Conservation (phyloP, 2,797 vertebrate species). For the Sebastes steindachneri region DNA sequence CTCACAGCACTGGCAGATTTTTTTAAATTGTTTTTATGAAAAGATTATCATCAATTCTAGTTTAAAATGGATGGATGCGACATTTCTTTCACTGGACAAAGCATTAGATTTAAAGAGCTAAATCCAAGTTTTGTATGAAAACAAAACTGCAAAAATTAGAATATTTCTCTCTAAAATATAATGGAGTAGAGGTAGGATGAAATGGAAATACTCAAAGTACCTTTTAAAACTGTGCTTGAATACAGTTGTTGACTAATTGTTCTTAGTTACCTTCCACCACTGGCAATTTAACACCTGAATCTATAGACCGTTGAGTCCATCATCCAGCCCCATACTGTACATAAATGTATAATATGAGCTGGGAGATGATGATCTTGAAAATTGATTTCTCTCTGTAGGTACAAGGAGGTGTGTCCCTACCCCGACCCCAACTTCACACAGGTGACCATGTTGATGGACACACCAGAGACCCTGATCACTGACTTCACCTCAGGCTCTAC, state of each 20-base stretch:
- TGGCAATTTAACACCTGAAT: not conserved
- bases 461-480: conserved; percentile 91
- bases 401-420: conserved; percentile 95
- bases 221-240: not conserved
- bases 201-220: no score
- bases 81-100: not conserved
- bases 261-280: not conserved
- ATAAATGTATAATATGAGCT: not conserved
- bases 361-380: not conserved
- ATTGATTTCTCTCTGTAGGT: conserved; percentile 63
- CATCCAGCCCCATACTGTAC: not conserved
- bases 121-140: not conserved
- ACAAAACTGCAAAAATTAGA: not conserved
- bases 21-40: accelerated
- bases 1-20: not conserved
- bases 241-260: not conserved
- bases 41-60: not conserved
- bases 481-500: conserved; percentile 93
- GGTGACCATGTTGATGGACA: conserved; percentile 83
- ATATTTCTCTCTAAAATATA: not conserved
- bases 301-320: not conserved
- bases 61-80: accelerated
- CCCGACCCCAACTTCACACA: conserved; percentile 87
- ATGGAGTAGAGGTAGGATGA: not conserved
- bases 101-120: not conserved